Conservation (phyloP, 2,888 invertebrate genomes). For the Yponomeuta evonymella region DNA sequence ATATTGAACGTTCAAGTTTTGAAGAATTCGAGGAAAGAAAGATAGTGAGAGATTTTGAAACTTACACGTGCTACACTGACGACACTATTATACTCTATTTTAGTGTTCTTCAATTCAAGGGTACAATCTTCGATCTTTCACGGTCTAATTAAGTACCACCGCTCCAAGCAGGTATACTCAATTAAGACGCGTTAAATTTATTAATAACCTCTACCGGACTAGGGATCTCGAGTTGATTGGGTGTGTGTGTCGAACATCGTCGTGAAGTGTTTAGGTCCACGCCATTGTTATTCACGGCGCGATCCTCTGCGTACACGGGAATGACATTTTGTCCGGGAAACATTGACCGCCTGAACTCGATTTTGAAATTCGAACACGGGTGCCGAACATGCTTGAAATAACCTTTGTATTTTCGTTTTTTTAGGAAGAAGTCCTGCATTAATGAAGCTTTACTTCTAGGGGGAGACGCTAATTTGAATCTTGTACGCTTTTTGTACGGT, state of each 20-base stretch:
- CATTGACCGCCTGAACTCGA: constrained; percentile 69
- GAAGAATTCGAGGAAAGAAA: not conserved
- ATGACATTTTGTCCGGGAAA: constrained; percentile 47
- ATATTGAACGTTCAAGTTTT: no score
- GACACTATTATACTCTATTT: no score
- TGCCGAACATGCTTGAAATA: not conserved
- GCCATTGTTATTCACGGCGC: constrained; percentile 58
- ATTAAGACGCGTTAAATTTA: not conserved
- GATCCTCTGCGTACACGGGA: constrained; percentile 47
- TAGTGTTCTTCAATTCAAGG: no score
- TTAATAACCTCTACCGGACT: not conserved
- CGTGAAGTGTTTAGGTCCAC: not conserved
- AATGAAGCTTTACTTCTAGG: no score
- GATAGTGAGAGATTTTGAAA: no score
- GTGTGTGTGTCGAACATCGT: not conserved
- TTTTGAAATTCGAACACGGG: constrained; percentile 41
- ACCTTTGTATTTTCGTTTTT: not conserved
- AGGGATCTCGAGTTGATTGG: not conserved
- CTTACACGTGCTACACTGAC: no score
- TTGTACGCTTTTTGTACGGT: no score
- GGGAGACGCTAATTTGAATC: no score
- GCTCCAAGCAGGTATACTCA: not conserved
- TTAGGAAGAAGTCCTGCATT: not conserved
- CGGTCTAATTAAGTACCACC: not conserved
- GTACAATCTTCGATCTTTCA: not conserved